Conservation (phyloP, 30 jellyfish, hydroid and myxozoan species). For the Mastigias papua region DNA sequence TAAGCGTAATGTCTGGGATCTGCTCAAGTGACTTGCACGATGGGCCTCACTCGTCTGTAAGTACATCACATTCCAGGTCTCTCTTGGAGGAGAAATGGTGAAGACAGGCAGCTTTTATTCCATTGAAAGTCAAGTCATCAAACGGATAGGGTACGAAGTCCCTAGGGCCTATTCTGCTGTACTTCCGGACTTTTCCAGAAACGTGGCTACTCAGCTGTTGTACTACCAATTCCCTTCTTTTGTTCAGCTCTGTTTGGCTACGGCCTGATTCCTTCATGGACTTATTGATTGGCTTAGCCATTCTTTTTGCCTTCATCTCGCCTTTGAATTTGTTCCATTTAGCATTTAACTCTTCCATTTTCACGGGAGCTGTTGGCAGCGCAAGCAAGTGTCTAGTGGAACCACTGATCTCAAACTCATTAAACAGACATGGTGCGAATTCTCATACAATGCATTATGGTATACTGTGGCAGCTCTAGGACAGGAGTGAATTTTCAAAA, state of each 20-base stretch:
- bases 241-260: constrained; percentile 12
- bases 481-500: not conserved
- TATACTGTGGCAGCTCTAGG: constrained; percentile 28
- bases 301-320: constrained; percentile 1
- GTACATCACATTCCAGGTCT: too few relatives aligned
- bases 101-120: too few relatives aligned
- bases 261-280: constrained; percentile 31
- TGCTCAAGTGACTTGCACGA: too few relatives aligned
- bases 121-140: constrained; percentile 56
- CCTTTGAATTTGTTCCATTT: constrained; percentile 13
- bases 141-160: constrained; percentile 58
- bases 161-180: constrained; percentile 38
- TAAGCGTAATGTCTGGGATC: too few relatives aligned
- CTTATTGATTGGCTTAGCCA: constrained; percentile 22
- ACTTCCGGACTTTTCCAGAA: constrained; percentile 36
- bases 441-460: constrained; percentile 43
- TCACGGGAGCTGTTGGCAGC: not conserved
- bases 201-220: constrained; percentile 31
- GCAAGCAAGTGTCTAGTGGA: not conserved
- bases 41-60: too few relatives aligned
- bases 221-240: constrained; percentile 19
- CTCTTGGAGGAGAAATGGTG: too few relatives aligned
- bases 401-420: not conserved
- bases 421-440: too few relatives aligned
- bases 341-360: constrained; percentile 13